phyloP scores from a whole-genome alignment of 1,140 invertebrate genomes.

The Colletes latitarsis region DNA sequence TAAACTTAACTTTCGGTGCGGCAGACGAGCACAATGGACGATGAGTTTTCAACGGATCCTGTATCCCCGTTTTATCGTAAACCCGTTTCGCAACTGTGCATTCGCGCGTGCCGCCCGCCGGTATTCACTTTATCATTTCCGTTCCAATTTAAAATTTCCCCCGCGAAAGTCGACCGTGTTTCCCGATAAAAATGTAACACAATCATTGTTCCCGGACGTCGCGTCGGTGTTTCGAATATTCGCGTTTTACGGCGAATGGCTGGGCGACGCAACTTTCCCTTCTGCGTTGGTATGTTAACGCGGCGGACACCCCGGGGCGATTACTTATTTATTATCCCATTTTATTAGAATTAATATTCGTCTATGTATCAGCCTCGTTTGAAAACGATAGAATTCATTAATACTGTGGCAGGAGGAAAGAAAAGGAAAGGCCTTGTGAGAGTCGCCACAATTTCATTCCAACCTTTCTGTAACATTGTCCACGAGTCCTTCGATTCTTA shows the following conservation, averaged over 20 bases:
- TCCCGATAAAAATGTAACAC: conserved; percentile 5
- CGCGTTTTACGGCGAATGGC: neutral
- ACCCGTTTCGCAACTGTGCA: conserved; percentile 39
- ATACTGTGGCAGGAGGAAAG: too few species aligned
- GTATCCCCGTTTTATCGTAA: conserved; percentile 43
- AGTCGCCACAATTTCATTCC: too few species aligned
- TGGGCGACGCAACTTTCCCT: neutral
- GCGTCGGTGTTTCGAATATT: neutral
- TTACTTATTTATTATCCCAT: too few species aligned
- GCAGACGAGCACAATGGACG: conserved; percentile 43
- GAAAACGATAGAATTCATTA: too few species aligned
- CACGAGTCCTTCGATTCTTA: too few species aligned
- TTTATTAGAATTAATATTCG: too few species aligned
- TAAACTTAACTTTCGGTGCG: conserved; percentile 58
- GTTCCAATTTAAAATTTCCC: conserved; percentile 45
- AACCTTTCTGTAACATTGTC: too few species aligned
- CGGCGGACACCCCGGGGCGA: too few species aligned
- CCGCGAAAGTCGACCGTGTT: neutral
- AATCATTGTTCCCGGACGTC: neutral
- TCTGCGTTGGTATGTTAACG: neutral
- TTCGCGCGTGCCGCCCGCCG: neutral
- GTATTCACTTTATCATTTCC: conserved; percentile 42
- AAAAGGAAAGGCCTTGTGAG: too few species aligned
- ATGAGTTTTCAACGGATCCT: conserved; percentile 57
- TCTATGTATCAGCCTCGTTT: too few species aligned